These are phyloP conservation scores for Rousettus madagascariensis DNA, from an alignment of 2,797 vertebrate genomes.

Conservation along the genomic window DNA sequence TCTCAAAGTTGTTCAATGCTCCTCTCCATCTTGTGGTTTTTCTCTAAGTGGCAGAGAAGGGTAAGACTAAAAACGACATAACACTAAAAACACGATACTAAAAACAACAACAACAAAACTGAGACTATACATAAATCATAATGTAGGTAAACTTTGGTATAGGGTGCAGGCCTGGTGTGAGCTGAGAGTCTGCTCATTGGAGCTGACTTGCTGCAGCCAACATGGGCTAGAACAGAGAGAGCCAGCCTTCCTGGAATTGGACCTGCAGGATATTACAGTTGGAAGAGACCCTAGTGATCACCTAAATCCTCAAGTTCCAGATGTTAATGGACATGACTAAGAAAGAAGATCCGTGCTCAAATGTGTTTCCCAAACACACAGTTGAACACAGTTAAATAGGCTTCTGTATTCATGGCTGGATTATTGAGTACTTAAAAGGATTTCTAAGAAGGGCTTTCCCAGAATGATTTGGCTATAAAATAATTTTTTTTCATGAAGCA, in stretches of 20 bases:
- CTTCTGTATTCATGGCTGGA: not conserved
- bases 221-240: not conserved
- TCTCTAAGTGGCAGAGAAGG: not conserved
- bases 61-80: no score
- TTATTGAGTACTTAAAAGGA: not conserved
- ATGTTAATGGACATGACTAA: not conserved
- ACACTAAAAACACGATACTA: not conserved
- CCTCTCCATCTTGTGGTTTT: not conserved
- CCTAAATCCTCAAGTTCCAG: not conserved
- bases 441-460: not conserved
- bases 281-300: not conserved
- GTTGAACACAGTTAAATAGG: not conserved
- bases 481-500: not conserved
- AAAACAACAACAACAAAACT: not conserved
- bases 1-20: not conserved
- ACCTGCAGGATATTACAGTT: no score
- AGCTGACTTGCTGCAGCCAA: not conserved
- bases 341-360: not conserved
- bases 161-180: not conserved
- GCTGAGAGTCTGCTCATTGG: not conserved
- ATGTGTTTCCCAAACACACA: not conserved
- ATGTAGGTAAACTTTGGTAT: not conserved
- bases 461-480: not conserved
- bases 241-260: not conserved
- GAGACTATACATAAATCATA: not conserved